Evolutionary conservation across 2,797 vertebrate genomes (phyloP), one percentile per base, ranked within the genome.

Genomic region (Cirrhinus molitorella): DNA sequence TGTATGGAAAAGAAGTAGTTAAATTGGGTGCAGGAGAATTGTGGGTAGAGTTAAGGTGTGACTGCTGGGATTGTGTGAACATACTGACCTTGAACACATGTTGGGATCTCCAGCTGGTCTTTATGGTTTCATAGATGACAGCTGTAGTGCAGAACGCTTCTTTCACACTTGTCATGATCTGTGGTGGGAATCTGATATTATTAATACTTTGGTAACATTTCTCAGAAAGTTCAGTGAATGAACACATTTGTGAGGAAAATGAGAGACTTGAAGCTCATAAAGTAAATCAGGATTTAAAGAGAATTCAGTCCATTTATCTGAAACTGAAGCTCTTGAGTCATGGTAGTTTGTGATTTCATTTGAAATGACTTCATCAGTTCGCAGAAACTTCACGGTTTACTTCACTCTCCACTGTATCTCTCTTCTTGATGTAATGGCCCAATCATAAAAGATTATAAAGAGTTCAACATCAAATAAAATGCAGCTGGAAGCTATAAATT

Each of bases 21-120:
- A 55, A 68, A 68, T 79, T 79, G 63, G 77, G 9, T 79, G n/a
- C 77, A 55, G 11, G 49, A 68, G 65, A 21, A 49, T 37, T 67
- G 47, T 34, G n/a, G n/a, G 74, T 76, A 25, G 10, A 3, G 23
- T 23, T 79, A 59, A n/a, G 25, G 25, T 66, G 76, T 47, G 47
- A 49, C 25, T 65, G 16, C 19, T 10, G 61, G 28, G 61, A 34
- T 47, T 51, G 11, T 17, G 3, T 23, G 0, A 49, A 43, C 55
- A 53, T 2, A 11, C 9, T n/a, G 28, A 57, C 28, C 67, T 70
- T 47, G 19, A 2, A 31, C 4, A 1, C 25, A 0, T 21, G 49
- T 75, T 59, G 23, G 23, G 68, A 28, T 49, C 67, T 70, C 67
- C 37, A 43, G 13, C 73, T 77, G 23, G n/a, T 77, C 55, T 28